Percentiles rank a stretch among this genome's conserved stretches.
phyloP scores from a whole-genome alignment of 2,888 invertebrate species.

The Tipula vernalis region DNA sequence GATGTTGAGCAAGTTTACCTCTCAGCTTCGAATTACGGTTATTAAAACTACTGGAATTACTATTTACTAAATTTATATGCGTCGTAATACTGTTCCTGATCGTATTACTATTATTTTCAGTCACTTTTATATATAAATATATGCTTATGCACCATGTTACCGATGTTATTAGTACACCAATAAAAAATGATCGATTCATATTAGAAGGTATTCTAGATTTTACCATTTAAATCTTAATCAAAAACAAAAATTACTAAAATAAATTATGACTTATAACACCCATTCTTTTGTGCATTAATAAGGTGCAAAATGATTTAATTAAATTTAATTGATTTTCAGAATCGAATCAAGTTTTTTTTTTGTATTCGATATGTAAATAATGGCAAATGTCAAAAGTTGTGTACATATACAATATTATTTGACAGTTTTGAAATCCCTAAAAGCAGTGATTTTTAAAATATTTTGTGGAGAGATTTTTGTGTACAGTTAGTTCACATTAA shows the following conservation, averaged over 20 bases:
- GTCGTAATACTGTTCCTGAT: slow-evolving; percentile 23
- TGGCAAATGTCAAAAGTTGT: neutral
- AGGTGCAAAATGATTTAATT: neutral
- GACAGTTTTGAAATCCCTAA: neutral
- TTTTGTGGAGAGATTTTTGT: neutral
- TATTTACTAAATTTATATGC: slow-evolving; percentile 13
- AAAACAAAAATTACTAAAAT: neutral
- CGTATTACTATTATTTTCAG: slow-evolving; percentile 21
- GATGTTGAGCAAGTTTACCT: slow-evolving; percentile 13
- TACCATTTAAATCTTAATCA: neutral
- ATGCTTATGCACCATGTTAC: slow-evolving; percentile 60
- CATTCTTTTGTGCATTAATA: neutral
- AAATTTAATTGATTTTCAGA: neutral
- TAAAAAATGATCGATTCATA: slow-evolving; percentile 41
- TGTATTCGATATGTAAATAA: neutral
- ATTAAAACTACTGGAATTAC: neutral
- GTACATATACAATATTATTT: neutral
- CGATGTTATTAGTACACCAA: slow-evolving; percentile 61
- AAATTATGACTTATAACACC: neutral
- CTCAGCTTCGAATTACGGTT: neutral
- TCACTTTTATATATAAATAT: slow-evolving; percentile 55
- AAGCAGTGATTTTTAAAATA: neutral
- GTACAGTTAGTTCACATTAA: neutral
- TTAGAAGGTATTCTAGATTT: neutral
- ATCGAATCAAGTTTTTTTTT: neutral